Base-by-base conservation (phyloP, 1,140 invertebrate species). In the Drosophila bipectinata region DNA sequence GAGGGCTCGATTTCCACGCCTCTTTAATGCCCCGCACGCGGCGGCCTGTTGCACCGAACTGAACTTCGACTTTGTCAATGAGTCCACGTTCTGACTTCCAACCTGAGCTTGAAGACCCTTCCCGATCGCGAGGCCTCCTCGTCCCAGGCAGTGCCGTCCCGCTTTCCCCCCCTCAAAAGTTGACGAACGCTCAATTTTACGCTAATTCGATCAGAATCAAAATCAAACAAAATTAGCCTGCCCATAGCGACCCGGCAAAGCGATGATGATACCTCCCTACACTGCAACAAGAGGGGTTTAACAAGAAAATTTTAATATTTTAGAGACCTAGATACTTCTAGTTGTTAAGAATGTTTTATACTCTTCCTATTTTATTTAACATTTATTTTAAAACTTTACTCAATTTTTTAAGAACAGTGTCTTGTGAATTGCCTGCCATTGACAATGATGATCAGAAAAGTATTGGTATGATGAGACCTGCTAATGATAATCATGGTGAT, bases 201-300 rank as follows among this genome's bases (percentile, higher is more conserved):
- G 80, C 80, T 85, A 85, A 85, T 87, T 87, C 78, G 79, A 87
- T 87, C 80, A 79, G 72, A 81, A 77, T 59, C 80, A 84, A 84
- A 87, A 87, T 87, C 82, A 87, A 87, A 87, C 83, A 87, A 87
- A 87, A 85, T 85, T 81, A 85, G 54, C 69, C 64, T 54, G 51
- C 18, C 63, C 58, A 51, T 9, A 58, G 60, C 21, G 21, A 24
- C 51, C 32, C 47, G 45, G 61, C 59, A 37, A 69, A 79, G 71
- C 81, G 68, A 75, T 78, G 57, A 82, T 82, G 15, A 80, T 64
- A 12, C 55, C 39, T 14, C 32, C 32, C 12, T 10, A 68, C 67
- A 81, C 66, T 63, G 45, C 7, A 3, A 12, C 49, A 8, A 61
- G 51, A 21, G n/a, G 10, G 14, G 10, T 0, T n/a, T 21, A 12